Conservation (phyloP, 2,113 vertebrate species). For the Manacus vitellinus region DNA sequence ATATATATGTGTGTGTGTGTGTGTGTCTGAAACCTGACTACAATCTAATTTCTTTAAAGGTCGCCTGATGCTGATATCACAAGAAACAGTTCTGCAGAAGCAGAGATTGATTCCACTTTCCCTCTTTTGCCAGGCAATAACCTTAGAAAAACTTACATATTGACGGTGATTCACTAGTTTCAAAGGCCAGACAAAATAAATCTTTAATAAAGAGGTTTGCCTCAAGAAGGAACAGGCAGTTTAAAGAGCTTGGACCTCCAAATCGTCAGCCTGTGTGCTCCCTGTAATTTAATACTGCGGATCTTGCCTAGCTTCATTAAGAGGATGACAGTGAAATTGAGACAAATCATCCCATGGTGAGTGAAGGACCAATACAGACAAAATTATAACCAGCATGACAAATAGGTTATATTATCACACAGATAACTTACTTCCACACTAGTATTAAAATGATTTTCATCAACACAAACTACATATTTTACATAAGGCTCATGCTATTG, state of each 20-base stretch:
- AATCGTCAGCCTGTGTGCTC: neutral
- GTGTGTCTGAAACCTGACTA: neutral
- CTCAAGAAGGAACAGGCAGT: neutral
- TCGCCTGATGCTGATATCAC: neutral
- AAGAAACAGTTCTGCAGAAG: neutral
- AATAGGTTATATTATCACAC: neutral
- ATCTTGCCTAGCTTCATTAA: constrained; percentile 51
- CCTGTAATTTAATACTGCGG: constrained; percentile 46
- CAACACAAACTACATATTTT: neutral
- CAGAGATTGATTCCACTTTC: constrained; percentile 17
- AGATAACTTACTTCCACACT: neutral
- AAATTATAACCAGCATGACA: neutral
- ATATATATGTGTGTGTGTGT: neutral
- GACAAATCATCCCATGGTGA: constrained; percentile 2
- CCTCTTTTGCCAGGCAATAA: neutral
- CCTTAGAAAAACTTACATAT: constrained; percentile 46
- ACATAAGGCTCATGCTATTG: neutral
- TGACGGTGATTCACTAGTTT: constrained; percentile 31
- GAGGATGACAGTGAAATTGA: constrained; percentile 25
- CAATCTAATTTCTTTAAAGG: constrained; percentile 49
- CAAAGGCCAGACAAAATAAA: constrained; percentile 51
- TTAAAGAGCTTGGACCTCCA: constrained; percentile 25
- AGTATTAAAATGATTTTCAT: neutral
- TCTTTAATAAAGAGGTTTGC: constrained; percentile 51
- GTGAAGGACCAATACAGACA: neutral